Base-by-base conservation (phyloP, 2,797 vertebrate species). In the Podarcis lilfordi region DNA sequence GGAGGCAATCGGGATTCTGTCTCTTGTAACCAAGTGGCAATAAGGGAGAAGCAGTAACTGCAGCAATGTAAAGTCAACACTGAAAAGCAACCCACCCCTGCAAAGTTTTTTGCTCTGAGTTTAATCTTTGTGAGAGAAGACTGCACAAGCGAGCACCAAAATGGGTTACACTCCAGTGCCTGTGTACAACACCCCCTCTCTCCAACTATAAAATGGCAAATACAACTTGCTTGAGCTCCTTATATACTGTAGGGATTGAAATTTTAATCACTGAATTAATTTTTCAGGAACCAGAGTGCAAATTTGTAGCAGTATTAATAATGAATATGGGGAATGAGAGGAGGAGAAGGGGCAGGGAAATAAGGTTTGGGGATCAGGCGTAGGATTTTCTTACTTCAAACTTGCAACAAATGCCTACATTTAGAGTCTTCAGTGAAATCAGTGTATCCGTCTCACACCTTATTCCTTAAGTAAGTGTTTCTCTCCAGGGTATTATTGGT, bases 231-330 rank as follows among this genome's bases (percentile, higher is more conserved):
- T 71, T 68, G 83, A 94, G 87, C 91, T 86, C 66, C 90, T 95
- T 92, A 88, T 88, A 86, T 94, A 93, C 93, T 93, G 94, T 85
- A 90, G 92, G 90, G 90, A 95, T 94, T 97, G 95, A 96, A 97
- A 96, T 96, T 96, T 96, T 96, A 96, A 96, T 96, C 93, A 95
- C 94, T 93, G 78, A 95, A 96, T 96, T 94, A 96, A 96, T 96
- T 95, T 96, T 95, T 95, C 89, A 95, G 94, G 92, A 96, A 91
- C 92, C 8, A 0, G 91, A 94, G 93, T 93, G 92, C 94, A 96
- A 92, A 95, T 94, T 94, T 95, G 89, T 96, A 94, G 93, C 93
- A 69, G 81, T 85, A 93, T 97, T 92, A 96, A 95, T 96, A 95
- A 96, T 95, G 89, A 91, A 96, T 93, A 37, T 81, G 69, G 75